phyloP scores from a whole-genome alignment of 2,113 vertebrate genomes.

The Entelurus aequoreus region DNA sequence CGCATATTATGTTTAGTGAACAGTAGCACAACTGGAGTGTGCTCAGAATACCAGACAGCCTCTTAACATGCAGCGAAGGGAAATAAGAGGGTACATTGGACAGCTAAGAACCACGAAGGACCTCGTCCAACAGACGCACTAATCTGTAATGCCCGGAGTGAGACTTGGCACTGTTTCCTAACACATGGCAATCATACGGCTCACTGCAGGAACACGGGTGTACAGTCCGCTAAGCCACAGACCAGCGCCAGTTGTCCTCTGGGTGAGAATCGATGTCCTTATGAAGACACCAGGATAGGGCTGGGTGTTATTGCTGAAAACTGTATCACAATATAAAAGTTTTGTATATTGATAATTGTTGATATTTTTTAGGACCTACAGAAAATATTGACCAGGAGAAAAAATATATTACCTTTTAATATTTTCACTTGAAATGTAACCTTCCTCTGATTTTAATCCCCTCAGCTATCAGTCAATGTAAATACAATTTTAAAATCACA shows the following conservation, averaged over 20 bases:
- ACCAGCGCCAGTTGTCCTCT: conserved; percentile 36
- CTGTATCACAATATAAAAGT: too few species aligned
- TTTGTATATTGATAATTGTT: too few species aligned
- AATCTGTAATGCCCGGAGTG: conserved; percentile 39
- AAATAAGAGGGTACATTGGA: conserved; percentile 9
- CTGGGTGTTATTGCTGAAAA: too few species aligned
- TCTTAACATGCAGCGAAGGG: conserved; percentile 10
- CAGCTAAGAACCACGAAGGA: conserved; percentile 17
- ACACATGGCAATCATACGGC: conserved; percentile 59
- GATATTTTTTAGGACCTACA: too few species aligned
- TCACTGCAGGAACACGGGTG: conserved; percentile 51
- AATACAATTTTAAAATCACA: too few species aligned
- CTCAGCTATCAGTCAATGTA: too few species aligned
- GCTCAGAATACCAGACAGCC: conserved; percentile 12
- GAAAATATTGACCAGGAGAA: too few species aligned
- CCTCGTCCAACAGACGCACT: conserved; percentile 32
- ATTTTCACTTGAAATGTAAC: too few species aligned
- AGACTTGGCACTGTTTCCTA: conserved; percentile 46
- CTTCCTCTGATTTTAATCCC: too few species aligned
- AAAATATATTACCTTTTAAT: too few species aligned
- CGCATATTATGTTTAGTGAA: not conserved
- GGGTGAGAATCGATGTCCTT: conserved; percentile 22
- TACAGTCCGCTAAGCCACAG: conserved; percentile 25
- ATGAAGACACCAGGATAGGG: conserved; percentile 5
- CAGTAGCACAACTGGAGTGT: not conserved